phyloP scores from a whole-genome alignment of 2,888 invertebrate species.

The Archips xylosteana region DNA sequence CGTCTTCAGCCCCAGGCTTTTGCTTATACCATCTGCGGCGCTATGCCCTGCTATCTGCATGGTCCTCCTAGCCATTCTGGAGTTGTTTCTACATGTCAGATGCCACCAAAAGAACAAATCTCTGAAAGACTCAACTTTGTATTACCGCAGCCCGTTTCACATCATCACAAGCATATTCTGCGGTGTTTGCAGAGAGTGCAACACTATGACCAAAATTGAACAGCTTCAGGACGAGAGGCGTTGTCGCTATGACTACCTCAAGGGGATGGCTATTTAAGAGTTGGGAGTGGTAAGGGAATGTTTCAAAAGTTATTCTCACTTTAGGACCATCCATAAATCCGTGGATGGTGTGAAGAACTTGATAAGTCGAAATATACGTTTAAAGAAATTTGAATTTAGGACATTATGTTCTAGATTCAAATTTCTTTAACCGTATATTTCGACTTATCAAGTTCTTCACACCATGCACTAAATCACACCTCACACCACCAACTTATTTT shows the following conservation, averaged over 20 bases:
- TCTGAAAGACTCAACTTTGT: conserved; percentile 84
- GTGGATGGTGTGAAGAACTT: no score
- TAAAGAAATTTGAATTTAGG: no score
- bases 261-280: conserved; percentile 59
- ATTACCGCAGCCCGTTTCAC: conserved; percentile 90
- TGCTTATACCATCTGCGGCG: conserved; percentile 86
- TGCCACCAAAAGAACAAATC: conserved; percentile 89
- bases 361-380: no score
- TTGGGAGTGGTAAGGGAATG: no score
- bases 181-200: conserved; percentile 87
- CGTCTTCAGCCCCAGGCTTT: conserved; percentile 76
- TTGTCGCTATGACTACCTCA: conserved; percentile 72
- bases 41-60: conserved; percentile 84
- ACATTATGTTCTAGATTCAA: no score
- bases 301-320: background rate
- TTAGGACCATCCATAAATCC: background rate
- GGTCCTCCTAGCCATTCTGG: conserved; percentile 81
- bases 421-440: no score
- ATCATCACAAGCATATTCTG: conserved; percentile 89
- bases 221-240: conserved; percentile 88
- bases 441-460: no score
- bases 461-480: no score
- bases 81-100: conserved; percentile 87
- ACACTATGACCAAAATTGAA: conserved; percentile 86
- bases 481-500: no score